Evolutionary conservation across 1,140 invertebrate genomes (phyloP), one percentile per base, ranked within the genome.

Genomic region (Dryas iulia): DNA sequence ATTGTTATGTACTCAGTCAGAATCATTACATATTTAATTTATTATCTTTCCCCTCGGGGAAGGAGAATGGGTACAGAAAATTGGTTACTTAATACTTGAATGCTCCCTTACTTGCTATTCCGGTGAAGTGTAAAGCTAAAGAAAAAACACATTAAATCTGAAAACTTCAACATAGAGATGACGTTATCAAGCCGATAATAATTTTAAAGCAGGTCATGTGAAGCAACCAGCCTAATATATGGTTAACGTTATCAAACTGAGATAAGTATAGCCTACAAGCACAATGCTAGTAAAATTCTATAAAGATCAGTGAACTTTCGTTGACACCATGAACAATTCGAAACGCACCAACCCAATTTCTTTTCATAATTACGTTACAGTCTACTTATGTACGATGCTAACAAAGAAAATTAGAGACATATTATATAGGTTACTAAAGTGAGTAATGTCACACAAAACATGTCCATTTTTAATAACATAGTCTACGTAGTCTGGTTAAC

Each of bases 261-360:
- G 53, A 54, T 54, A 54, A 54, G 12, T 12, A 25, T 47, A 68
- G 33, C 25, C 21, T 52, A 69, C 60, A 39, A 65, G 24, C 10
- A n/a, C 23, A 54, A 53, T 4, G 35, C 26, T 39, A 18, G 39
- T 47, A 52, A 62, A 69, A 63, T 59, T 63, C 35, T 63, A 11
- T 31, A 21, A 47, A 82, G 74, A 72, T 76, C 77, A 73, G 57
- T 74, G 75, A 80, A 77, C 77, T 79, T 68, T 60, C 54, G 64
- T 72, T 66, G 61, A 66, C 67, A 76, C 59, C 47, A 61, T 58
- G 35, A 64, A 77, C 72, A 76, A 76, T 78, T 81, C 81, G 59
- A 60, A 72, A 78, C 73, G 77, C 74, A 73, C 63, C 72, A 82
- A 87, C 84, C 85, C 68, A 87, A 87, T 89, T 89, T 88, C 79